Evolutionary conservation across 2,113 vertebrate species (phyloP).

Genomic region (Antidorcas marsupialis): DNA sequence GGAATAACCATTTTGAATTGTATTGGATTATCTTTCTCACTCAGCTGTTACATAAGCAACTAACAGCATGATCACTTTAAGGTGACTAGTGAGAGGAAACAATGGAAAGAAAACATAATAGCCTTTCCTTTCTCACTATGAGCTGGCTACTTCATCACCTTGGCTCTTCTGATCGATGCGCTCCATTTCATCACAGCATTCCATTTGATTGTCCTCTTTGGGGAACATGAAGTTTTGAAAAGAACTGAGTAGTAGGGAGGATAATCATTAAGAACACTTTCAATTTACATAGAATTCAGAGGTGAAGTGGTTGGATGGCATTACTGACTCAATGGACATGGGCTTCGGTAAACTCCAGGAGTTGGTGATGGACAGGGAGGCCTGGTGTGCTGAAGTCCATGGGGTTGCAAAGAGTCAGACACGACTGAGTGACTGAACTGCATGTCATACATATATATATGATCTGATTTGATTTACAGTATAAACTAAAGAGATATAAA

Average conservation of each 20-base stretch:
- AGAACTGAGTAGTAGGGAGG: neutral
- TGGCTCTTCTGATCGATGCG: neutral
- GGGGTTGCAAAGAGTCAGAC: fast-evolving
- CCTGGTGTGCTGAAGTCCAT: neutral
- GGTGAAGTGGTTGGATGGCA: neutral
- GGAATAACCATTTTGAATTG: neutral
- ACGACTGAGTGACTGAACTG: neutral
- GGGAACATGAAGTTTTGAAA: neutral
- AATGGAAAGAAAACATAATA: neutral
- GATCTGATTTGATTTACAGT: neutral
- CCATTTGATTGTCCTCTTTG: neutral
- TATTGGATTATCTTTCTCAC: neutral
- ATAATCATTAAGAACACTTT: neutral
- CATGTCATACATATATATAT: neutral
- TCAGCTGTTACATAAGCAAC: neutral
- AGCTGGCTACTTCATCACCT: neutral
- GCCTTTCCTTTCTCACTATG: neutral
- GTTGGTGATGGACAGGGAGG: neutral
- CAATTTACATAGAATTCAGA: neutral
- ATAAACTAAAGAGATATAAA: neutral
- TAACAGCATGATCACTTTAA: neutral
- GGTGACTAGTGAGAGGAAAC: neutral
- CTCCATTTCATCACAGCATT: neutral
- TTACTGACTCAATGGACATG: neutral
- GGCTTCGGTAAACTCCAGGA: neutral